Base-by-base conservation (phyloP, 1,140 invertebrate species). In the Drosophila watanabei region DNA sequence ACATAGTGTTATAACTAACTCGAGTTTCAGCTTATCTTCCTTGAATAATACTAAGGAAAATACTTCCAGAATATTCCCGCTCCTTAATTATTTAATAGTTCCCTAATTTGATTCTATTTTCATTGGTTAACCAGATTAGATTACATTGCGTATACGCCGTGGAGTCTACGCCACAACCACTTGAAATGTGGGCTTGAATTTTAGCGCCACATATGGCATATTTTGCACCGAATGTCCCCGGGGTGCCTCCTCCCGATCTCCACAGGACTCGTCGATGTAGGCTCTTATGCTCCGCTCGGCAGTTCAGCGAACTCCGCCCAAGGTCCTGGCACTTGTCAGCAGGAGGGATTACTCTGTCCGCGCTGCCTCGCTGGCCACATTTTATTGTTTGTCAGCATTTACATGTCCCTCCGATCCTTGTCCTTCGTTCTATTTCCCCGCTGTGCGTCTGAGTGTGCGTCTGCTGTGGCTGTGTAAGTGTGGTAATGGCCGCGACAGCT, bases 341-440 rank as follows among this genome's bases (percentile, higher is more conserved):
- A 79, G 75, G 75, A 75, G 84, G 68, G 75, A 70, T 75, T 62
- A 78, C 71, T 84, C 75, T 78, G 68, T 72, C 64, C 60, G 52
- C 61, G 56, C 62, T 54, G 75, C 66, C 52, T 71, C 46, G 64
- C 46, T 69, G 57, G 57, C 64, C 75, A 78, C 75, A 78, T 78
- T 78, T 78, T 78, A 78, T 79, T 69, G 63, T 78, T 78, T 78
- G 75, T 85, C 69, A 90, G 78, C 78, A 88, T 88, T 88, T 85
- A 90, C 85, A 88, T 85, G 78, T 89, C 57, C 60, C 58, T 45
- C 52, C 48, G 56, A 33, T 57, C 56, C 58, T 43, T 37, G 18
- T 28, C 56, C 48, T 33, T 43, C 32, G 37, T 33, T 33, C 65
- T 20, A 35, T 62, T 51, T 18, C 14, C 58, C 39, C 14, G 56